Evolutionary conservation across 2,113 vertebrate species (phyloP).

Genomic region (Chamaea fasciata): DNA sequence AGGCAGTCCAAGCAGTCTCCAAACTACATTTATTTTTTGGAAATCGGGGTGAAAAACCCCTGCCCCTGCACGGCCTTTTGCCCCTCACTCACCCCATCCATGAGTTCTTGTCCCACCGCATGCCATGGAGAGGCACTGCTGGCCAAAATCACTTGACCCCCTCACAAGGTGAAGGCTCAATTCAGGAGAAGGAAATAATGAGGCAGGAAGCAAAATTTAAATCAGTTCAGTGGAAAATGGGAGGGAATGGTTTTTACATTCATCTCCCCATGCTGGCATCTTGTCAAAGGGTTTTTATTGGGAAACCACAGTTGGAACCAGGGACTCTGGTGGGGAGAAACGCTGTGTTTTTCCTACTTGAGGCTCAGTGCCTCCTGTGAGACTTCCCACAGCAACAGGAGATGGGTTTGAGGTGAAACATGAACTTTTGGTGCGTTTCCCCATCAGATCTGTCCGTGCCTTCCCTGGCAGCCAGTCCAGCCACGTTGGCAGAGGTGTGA

Average conservation of each 20-base stretch:
- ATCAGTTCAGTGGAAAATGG: background rate
- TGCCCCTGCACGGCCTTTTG: rapidly evolving
- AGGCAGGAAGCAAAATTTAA: background rate
- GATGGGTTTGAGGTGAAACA: background rate
- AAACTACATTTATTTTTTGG: background rate
- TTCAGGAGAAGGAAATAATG: background rate
- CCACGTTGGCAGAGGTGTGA: rapidly evolving
- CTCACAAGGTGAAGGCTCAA: background rate
- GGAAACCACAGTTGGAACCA: background rate
- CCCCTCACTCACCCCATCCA: rapidly evolving
- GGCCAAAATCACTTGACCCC: background rate
- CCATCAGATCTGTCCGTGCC: background rate
- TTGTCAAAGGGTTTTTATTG: background rate
- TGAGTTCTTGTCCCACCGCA: rapidly evolving
- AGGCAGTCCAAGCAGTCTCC: background rate
- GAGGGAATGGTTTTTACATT: background rate
- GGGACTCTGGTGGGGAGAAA: background rate
- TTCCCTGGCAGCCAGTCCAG: background rate
- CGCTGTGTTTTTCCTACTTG: background rate
- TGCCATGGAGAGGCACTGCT: rapidly evolving
- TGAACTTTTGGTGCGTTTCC: background rate
- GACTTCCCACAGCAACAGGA: background rate
- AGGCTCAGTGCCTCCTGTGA: background rate
- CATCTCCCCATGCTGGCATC: background rate
- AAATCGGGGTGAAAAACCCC: rapidly evolving